Evolutionary conservation across 1,140 invertebrate genomes (phyloP).

Genomic region (Helicoverpa armigera): DNA sequence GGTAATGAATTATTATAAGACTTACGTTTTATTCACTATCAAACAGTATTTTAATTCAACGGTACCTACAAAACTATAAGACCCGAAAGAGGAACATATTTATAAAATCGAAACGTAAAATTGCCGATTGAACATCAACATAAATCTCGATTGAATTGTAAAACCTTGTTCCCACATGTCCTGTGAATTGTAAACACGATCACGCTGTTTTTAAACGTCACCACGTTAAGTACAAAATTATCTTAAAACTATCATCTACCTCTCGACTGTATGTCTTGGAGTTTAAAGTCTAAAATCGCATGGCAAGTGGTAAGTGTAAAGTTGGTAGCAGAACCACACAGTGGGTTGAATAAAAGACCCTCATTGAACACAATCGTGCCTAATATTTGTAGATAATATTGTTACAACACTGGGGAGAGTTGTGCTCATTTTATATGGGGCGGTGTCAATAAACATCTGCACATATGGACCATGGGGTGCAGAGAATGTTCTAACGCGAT

Average conservation of each 20-base stretch:
- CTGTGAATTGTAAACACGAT: slow-evolving; percentile 61
- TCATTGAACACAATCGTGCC: slow-evolving; percentile 57
- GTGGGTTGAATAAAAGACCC: slow-evolving; percentile 57
- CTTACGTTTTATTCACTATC: neutral
- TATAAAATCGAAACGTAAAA: slow-evolving; percentile 11
- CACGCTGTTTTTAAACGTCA: slow-evolving; percentile 53
- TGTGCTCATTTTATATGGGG: slow-evolving; percentile 49
- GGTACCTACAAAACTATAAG: neutral
- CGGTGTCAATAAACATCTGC: slow-evolving; percentile 51
- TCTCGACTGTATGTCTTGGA: neutral
- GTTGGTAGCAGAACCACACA: slow-evolving; percentile 39
- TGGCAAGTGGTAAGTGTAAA: neutral
- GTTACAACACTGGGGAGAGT: slow-evolving; percentile 54
- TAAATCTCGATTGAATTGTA: slow-evolving; percentile 57
- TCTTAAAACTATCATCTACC: neutral
- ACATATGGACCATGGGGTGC: slow-evolving; percentile 25
- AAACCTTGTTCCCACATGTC: slow-evolving; percentile 60
- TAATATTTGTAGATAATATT: slow-evolving; percentile 72
- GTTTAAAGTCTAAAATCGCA: slow-evolving; percentile 36
- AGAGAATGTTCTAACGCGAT: slow-evolving; percentile 28
- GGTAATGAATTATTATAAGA: too few species aligned
- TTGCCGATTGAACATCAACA: slow-evolving; percentile 18
- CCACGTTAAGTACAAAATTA: slow-evolving; percentile 33
- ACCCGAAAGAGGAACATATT: slow-evolving; percentile 5
- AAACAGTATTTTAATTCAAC: neutral